Conservation (phyloP, 2,797 vertebrate species). For the Pteropus rufus region DNA sequence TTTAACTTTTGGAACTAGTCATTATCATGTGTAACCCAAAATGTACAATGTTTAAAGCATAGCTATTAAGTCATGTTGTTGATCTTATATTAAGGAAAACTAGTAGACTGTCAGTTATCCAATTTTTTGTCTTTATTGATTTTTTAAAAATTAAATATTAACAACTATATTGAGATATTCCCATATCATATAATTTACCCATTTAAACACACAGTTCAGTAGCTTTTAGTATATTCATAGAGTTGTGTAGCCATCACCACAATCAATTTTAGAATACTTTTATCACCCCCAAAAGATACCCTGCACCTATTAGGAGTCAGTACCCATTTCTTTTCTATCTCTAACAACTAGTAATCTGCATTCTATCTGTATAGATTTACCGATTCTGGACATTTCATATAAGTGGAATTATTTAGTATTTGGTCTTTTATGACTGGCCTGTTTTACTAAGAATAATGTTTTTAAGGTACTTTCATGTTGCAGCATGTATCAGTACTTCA, state of each 20-base stretch:
- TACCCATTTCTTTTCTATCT: background rate
- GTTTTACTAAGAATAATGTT: background rate
- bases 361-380: background rate
- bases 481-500: background rate
- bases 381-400: background rate
- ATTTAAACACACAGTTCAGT: background rate
- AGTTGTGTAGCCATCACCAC: background rate
- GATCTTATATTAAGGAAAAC: background rate
- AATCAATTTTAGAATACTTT: background rate
- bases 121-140: background rate
- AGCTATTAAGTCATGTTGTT: background rate
- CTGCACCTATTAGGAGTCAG: background rate
- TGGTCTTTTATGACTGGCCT: background rate
- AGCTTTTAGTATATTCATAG: background rate
- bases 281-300: background rate
- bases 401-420: background rate
- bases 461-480: background rate
- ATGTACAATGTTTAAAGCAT: background rate
- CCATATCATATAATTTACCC: background rate
- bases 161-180: background rate
- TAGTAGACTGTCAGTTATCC: background rate
- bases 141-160: background rate
- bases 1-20: conserved; percentile 16
- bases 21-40: background rate
- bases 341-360: background rate